Conservation (phyloP, 2,888 invertebrate species). For the Petrophora chlorosata region DNA sequence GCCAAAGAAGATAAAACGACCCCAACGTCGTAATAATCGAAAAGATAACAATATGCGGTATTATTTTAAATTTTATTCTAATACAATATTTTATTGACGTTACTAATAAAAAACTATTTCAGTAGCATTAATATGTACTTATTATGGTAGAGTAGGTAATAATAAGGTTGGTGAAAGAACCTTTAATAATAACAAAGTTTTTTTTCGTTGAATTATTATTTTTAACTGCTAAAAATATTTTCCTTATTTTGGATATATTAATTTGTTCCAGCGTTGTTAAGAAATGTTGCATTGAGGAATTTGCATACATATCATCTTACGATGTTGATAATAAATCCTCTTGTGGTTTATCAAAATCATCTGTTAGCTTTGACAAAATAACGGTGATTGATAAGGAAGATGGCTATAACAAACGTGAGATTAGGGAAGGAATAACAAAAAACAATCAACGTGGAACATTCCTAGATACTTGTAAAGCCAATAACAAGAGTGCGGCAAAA, state of each 20-base stretch:
- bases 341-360: constrained; percentile 50
- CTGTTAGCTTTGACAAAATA: constrained; percentile 67
- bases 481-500: constrained; percentile 27
- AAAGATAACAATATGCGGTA: constrained; percentile 62
- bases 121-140: neutral
- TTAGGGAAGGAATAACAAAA: constrained; percentile 41
- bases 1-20: constrained; percentile 46
- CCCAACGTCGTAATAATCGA: constrained; percentile 42
- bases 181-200: too few relatives aligned
- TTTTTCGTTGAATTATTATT: too few relatives aligned
- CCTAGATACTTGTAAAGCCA: too few relatives aligned
- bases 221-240: too few relatives aligned
- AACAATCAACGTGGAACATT: too few relatives aligned
- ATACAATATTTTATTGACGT: too few relatives aligned
- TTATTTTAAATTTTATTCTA: neutral
- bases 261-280: constrained; percentile 62
- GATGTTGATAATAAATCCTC: constrained; percentile 51
- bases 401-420: constrained; percentile 43
- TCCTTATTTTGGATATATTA: too few relatives aligned
- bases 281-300: constrained; percentile 66
- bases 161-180: too few relatives aligned
- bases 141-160: too few relatives aligned
- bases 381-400: constrained; percentile 67
- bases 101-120: neutral
- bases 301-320: constrained; percentile 65